Percentiles rank a stretch among this genome's conserved stretches.
Evolutionary conservation across 1,140 invertebrate genomes (phyloP).

Genomic region (Hylaeus anthracinus): DNA sequence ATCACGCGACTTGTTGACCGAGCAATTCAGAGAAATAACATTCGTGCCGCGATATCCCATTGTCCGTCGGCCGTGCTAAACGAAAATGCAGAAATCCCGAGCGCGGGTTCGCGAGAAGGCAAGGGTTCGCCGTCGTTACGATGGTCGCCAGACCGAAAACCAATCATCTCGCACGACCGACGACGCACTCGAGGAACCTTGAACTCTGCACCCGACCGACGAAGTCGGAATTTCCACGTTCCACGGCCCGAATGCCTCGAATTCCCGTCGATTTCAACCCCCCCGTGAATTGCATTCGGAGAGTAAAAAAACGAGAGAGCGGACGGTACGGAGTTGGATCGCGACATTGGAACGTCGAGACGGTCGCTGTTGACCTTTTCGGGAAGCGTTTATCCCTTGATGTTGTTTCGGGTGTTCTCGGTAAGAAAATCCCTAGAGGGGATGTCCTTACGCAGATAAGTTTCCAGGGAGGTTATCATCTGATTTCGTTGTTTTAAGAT

Average conservation of each 20-base stretch:
- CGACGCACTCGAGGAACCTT: conserved; percentile 54
- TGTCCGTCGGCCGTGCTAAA: background rate
- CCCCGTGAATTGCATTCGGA: conserved; percentile 4
- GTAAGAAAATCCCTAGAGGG: too few species aligned
- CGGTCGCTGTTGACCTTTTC: background rate
- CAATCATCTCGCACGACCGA: conserved; percentile 58
- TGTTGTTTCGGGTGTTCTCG: too few species aligned
- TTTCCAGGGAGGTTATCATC: too few species aligned
- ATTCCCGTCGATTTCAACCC: background rate
- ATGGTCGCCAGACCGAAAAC: conserved; percentile 55
- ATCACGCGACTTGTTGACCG: background rate
- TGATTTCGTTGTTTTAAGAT: too few species aligned
- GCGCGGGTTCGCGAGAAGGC: conserved; percentile 20
- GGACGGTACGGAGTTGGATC: conserved; percentile 1
- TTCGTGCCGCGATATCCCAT: background rate
- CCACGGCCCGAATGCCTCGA: background rate
- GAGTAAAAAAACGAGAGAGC: conserved; percentile 1
- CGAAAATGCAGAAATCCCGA: conserved; percentile 29
- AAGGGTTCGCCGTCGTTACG: conserved; percentile 32
- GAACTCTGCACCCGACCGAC: conserved; percentile 49
- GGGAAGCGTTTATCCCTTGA: too few species aligned
- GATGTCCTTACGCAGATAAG: too few species aligned
- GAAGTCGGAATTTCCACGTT: conserved; percentile 40
- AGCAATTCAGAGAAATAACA: background rate
- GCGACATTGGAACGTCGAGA: background rate